These are phyloP conservation scores for Trogon surrucura DNA, from an alignment of 2,113 vertebrate species.

Conservation along the genomic window DNA sequence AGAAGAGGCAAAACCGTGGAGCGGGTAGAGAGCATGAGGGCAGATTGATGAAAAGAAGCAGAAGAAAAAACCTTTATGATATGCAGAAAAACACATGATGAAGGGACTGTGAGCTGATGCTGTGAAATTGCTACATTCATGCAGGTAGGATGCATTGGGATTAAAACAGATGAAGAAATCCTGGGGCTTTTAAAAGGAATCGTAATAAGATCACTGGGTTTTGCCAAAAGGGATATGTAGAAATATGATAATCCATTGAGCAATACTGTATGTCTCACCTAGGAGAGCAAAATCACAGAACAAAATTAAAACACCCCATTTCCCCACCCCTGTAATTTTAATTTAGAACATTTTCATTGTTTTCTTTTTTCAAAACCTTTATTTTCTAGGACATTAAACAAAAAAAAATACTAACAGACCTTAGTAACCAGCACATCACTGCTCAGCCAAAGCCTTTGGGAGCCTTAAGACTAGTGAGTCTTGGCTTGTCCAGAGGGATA, in stretches of 20 bases:
- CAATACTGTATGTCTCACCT: neutral
- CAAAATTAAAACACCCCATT: neutral
- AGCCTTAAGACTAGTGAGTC: neutral
- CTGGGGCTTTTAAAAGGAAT: neutral
- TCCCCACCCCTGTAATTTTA: neutral
- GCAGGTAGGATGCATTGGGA: neutral
- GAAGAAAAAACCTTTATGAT: neutral
- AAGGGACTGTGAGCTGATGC: neutral
- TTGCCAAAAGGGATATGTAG: constrained; percentile 4
- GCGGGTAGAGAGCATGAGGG: neutral
- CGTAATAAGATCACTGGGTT: neutral
- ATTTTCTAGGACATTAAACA: neutral
- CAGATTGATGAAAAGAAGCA: neutral
- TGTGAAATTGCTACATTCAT: neutral
- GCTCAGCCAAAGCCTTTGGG: neutral
- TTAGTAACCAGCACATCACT: neutral
- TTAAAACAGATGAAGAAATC: constrained; percentile 12
- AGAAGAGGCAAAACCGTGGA: neutral
- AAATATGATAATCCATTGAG: constrained; percentile 30
- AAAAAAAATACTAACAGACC: neutral
- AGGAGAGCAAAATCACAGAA: neutral
- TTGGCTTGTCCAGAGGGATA: neutral
- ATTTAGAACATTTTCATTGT: neutral
- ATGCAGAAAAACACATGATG: neutral
- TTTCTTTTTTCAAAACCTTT: neutral